Conservation (phyloP, 1,140 invertebrate genomes). For the Pogonus chalceus region DNA sequence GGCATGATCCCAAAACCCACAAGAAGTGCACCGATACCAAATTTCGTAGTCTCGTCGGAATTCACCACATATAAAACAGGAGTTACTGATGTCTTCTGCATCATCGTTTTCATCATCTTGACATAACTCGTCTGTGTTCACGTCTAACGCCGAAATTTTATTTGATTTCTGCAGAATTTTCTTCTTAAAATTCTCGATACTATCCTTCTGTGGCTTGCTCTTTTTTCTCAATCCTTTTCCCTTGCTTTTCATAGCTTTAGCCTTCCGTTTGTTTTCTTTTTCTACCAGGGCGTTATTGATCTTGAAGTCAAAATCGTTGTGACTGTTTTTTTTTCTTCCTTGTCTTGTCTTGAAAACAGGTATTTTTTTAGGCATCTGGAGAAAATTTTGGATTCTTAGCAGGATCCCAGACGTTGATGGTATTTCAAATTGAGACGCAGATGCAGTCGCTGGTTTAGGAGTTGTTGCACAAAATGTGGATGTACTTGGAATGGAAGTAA, state of each 20-base stretch:
- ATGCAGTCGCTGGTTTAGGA: too few species aligned
- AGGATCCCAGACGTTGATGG: too few species aligned
- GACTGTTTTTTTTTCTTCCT: slow-evolving; percentile 4
- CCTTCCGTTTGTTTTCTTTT: too few species aligned
- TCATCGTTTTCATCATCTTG: slow-evolving; percentile 27
- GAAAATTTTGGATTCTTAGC: too few species aligned
- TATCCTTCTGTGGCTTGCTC: slow-evolving; percentile 11
- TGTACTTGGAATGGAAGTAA: too few species aligned
- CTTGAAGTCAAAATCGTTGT: neutral
- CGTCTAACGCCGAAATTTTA: slow-evolving; percentile 23
- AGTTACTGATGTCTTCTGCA: slow-evolving; percentile 22
- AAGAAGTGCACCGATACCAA: slow-evolving; percentile 17
- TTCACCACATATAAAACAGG: slow-evolving; percentile 18
- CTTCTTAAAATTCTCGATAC: slow-evolving; percentile 6
- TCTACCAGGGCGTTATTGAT: slow-evolving; percentile 7
- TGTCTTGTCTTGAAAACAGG: too few species aligned
- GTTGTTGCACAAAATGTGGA: too few species aligned
- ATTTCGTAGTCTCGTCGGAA: slow-evolving; percentile 15
- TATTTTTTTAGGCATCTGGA: too few species aligned
- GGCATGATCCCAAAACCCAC: slow-evolving; percentile 16
- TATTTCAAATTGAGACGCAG: too few species aligned
- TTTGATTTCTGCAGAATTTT: slow-evolving; percentile 25
- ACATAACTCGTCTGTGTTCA: slow-evolving; percentile 24
- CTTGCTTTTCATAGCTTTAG: too few species aligned
- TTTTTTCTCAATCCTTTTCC: too few species aligned